Evolutionary conservation across 2,797 vertebrate genomes (phyloP).

Genomic region (Pristis pectinata): DNA sequence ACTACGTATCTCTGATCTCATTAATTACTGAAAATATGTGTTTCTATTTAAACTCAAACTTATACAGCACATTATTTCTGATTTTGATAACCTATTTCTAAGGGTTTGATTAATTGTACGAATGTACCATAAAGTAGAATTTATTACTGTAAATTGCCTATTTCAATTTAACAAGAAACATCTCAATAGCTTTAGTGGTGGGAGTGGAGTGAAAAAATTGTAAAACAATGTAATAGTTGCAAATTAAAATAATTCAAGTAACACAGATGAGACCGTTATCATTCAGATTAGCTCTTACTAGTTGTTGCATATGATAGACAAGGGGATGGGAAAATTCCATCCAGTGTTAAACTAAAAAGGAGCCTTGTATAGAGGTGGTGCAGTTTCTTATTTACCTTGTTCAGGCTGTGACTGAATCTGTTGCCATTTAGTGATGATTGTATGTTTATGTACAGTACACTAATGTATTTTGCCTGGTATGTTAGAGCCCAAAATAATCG

Average conservation of each 20-base stretch:
- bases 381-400: conserved; percentile 11
- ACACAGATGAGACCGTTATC: neutral
- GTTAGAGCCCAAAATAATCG: too few relatives aligned
- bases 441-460: too few relatives aligned
- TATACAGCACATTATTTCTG: neutral
- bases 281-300: neutral
- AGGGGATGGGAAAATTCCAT: neutral
- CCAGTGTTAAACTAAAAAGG: neutral
- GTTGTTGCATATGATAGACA: neutral
- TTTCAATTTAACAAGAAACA: neutral
- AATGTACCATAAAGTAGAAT: neutral
- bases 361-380: neutral
- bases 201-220: neutral
- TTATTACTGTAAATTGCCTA: neutral
- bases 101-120: neutral
- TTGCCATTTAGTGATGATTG: neutral
- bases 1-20: neutral
- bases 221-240: neutral
- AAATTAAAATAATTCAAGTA: neutral
- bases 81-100: neutral
- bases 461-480: too few relatives aligned
- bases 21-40: neutral
- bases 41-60: neutral
- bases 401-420: conserved; percentile 17
- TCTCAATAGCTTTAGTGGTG: neutral